Conservation (phyloP, 2,113 vertebrate species). For the Camarhynchus parvulus region DNA sequence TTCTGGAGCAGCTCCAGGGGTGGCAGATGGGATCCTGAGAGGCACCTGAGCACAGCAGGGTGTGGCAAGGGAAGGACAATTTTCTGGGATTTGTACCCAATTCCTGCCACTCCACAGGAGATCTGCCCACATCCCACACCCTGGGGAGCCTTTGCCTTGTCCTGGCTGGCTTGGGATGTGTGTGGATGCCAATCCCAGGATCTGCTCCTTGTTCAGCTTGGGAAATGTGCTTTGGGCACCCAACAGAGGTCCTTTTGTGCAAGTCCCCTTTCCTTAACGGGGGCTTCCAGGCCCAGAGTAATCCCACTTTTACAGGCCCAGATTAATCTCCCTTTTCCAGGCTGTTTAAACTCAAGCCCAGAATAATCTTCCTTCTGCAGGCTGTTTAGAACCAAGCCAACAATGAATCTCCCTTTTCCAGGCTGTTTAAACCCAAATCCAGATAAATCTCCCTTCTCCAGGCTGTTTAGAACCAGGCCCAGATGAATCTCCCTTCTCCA, state of each 20-base stretch:
- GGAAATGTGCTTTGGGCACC: neutral
- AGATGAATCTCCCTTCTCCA: neutral
- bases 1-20: neutral
- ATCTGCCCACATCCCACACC: neutral
- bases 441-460: neutral
- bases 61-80: neutral
- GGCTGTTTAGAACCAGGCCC: neutral
- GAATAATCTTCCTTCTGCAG: neutral
- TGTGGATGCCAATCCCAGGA: neutral
- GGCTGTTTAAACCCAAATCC: neutral
- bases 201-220: neutral
- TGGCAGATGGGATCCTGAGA: accelerated
- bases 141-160: neutral
- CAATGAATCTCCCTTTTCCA: neutral
- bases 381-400: neutral
- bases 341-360: neutral
- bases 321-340: neutral
- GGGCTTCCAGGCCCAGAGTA: neutral
- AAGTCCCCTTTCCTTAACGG: neutral
- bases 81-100: neutral
- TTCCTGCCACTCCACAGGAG: neutral
- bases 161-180: neutral
- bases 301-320: neutral
- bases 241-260: neutral
- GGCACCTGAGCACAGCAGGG: neutral